These are phyloP conservation scores for Engraulis encrasicolus DNA, from an alignment of 2,113 vertebrate species.

Conservation along the genomic window DNA sequence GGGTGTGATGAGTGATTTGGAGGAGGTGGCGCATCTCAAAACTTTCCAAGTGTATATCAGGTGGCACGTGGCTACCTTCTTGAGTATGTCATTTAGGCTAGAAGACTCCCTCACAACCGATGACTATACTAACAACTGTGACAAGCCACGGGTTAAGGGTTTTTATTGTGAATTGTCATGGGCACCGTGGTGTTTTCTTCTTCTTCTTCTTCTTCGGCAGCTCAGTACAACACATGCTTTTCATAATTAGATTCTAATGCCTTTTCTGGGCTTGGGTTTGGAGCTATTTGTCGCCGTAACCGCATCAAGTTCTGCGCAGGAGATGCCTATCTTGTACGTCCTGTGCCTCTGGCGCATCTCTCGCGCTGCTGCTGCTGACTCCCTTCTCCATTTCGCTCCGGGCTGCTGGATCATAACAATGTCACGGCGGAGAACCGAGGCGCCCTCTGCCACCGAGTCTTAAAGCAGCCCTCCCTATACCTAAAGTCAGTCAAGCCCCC, in stretches of 20 bases:
- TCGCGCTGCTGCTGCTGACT: not conserved
- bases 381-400: conserved; percentile 60
- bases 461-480: not conserved
- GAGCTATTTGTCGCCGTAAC: conserved; percentile 4
- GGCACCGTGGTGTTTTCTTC: too few relatives aligned
- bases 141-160: not conserved
- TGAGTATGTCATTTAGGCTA: not conserved
- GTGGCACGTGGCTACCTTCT: not conserved
- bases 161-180: not conserved
- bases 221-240: conserved; percentile 32
- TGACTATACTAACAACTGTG: not conserved
- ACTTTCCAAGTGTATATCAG: not conserved
- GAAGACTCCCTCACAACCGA: not conserved
- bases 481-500: not conserved
- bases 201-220: not conserved
- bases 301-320: not conserved
- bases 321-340: not conserved
- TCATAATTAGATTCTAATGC: not conserved
- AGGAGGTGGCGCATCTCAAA: not conserved
- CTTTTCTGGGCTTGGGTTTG: not conserved
- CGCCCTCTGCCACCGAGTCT: not conserved
- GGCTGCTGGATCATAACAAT: conserved; percentile 53
- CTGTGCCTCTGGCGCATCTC: not conserved
- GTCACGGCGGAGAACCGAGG: conserved; percentile 28
- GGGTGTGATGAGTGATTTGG: not conserved